Percentiles rank a stretch among this genome's conserved stretches.
Conservation (phyloP, 2,888 invertebrate species). For the Hypselothyrea guttata region DNA sequence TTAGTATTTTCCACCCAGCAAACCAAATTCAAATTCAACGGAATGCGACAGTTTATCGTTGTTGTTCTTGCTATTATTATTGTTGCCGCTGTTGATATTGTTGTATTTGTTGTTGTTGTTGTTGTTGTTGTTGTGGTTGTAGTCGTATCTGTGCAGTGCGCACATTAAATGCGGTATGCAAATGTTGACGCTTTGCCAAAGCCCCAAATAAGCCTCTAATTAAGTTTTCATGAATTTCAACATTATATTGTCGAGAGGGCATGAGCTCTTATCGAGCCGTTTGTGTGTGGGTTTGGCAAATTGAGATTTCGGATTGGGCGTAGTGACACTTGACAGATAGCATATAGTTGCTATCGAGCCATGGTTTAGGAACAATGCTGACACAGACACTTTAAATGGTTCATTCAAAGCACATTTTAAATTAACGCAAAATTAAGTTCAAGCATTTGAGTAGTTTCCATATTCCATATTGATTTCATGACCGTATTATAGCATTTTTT, state of each 20-base stretch:
- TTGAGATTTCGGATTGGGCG: constrained; percentile 1
- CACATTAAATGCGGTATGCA: constrained; percentile 72
- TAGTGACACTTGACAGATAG: constrained; percentile 21
- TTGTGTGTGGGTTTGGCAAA: constrained; percentile 21
- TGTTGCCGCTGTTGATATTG: constrained; percentile 20
- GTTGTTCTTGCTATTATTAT: constrained; percentile 39
- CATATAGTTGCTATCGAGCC: neutral
- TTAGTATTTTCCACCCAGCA: constrained; percentile 53
- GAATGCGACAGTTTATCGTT: constrained; percentile 39
- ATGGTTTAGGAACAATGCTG: no score
- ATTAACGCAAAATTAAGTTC: no score
- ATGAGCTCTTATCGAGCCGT: constrained; percentile 44
- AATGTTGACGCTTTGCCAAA: constrained; percentile 55
- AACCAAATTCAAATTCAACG: neutral
- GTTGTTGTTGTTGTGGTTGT: constrained; percentile 31
- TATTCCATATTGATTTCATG: no score
- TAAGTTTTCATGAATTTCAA: constrained; percentile 69
- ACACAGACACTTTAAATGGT: no score
- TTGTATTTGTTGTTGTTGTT: constrained; percentile 53
- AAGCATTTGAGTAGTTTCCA: no score
- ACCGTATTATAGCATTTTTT: no score
- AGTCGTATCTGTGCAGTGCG: constrained; percentile 48
- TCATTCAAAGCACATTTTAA: no score
- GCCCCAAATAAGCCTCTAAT: constrained; percentile 64
- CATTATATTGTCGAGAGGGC: constrained; percentile 32